Evolutionary conservation across 2,113 vertebrate genomes (phyloP).

Genomic region (Leucopternis melanops): DNA sequence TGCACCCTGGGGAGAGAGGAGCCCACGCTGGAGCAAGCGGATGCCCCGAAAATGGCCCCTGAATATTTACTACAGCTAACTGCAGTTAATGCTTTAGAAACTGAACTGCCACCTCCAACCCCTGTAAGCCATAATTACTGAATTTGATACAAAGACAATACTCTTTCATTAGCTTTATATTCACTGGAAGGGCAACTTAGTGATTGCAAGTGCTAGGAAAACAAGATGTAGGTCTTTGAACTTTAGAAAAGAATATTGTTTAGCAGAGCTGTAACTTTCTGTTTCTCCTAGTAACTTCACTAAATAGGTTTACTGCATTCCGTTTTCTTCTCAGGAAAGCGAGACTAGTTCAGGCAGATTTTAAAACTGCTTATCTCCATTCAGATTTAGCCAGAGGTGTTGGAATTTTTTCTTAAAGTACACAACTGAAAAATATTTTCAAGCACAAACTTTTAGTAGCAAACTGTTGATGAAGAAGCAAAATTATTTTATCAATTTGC

Average conservation of each 20-base stretch:
- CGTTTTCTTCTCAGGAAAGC: neutral
- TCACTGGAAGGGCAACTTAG: neutral
- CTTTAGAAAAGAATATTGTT: neutral
- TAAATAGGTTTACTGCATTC: neutral
- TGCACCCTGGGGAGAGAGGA: too few species aligned
- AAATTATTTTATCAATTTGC: neutral
- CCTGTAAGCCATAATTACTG: neutral
- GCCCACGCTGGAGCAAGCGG: too few species aligned
- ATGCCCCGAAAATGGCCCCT: too few species aligned
- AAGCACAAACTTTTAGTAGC: neutral
- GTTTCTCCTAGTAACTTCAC: neutral
- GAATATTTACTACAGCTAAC: neutral
- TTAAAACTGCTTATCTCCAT: neutral
- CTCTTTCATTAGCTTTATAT: neutral
- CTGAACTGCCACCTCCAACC: neutral
- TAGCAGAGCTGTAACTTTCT: neutral
- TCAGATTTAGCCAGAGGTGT: neutral
- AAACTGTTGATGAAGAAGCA: neutral
- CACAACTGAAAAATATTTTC: neutral
- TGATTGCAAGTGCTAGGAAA: neutral
- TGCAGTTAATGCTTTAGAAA: neutral
- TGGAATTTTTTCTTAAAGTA: neutral
- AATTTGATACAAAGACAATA: neutral
- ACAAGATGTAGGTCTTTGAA: neutral
- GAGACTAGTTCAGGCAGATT: neutral